Percentiles rank a stretch among this genome's conserved stretches.
Evolutionary conservation across 2,797 vertebrate species (phyloP).

Genomic region (Lagocephalus sceleratus): DNA sequence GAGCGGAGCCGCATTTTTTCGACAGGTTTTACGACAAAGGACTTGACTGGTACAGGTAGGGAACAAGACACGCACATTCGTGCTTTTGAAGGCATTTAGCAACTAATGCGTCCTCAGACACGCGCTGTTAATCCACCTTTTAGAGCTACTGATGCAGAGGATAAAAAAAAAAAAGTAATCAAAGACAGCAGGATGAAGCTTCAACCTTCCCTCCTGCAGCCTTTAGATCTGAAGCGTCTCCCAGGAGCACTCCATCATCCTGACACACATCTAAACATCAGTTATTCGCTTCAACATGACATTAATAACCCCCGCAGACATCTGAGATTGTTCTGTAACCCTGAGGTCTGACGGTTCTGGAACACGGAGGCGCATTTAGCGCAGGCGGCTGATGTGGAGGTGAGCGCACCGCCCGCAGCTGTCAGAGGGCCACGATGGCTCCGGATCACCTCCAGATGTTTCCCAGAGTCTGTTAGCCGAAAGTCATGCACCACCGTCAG

Average conservation of each 20-base stretch:
- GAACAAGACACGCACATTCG: neutral
- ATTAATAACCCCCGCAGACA: conserved; percentile 19
- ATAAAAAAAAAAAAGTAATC: too few relatives aligned
- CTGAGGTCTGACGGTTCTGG: neutral
- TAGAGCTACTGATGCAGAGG: too few relatives aligned
- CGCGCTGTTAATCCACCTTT: too few relatives aligned
- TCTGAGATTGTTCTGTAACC: neutral
- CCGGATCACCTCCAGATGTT: conserved; percentile 70
- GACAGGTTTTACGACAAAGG: conserved; percentile 88
- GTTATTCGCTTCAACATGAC: conserved; percentile 39
- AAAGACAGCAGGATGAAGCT: too few relatives aligned
- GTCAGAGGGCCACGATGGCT: conserved; percentile 37
- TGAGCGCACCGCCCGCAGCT: conserved; percentile 50
- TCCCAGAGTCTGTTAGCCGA: conserved; percentile 2
- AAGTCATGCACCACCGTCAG: conserved; percentile 6
- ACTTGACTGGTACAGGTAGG: conserved; percentile 91
- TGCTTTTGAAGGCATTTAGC: neutral
- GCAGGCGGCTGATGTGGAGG: conserved; percentile 40
- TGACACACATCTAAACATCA: conserved; percentile 54
- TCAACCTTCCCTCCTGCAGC: conserved; percentile 3
- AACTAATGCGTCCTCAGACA: too few relatives aligned
- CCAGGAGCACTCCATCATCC: conserved; percentile 50
- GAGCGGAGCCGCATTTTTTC: conserved; percentile 90
- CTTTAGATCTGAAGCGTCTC: conserved; percentile 43
- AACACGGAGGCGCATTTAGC: too few relatives aligned